A percentile compares a stretch with the other conserved stretches of the same genome.
Conservation (phyloP, 2,888 invertebrate genomes). For the Holacanthella duospinosa region DNA sequence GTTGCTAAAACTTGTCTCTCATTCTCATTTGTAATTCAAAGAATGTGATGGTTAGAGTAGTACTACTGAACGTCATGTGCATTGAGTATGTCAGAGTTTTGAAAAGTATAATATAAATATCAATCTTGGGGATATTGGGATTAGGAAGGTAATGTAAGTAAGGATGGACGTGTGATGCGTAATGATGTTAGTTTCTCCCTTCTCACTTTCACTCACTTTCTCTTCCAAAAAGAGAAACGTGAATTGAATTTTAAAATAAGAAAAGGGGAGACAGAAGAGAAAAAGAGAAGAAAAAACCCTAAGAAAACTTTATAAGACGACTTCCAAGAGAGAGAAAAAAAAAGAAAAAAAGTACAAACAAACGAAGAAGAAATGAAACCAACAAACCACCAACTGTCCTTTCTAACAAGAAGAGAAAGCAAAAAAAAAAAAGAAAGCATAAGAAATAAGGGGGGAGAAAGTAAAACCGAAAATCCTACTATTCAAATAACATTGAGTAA, state of each 20-base stretch:
- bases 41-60: no score
- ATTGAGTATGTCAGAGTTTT: no score
- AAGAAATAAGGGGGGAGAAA: no score
- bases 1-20: no score
- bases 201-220: background rate
- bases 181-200: background rate
- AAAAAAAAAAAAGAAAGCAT: no score
- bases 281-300: background rate
- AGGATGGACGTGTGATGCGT: background rate
- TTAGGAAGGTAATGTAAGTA: background rate
- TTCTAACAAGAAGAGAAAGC: no score
- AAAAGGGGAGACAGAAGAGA: background rate
- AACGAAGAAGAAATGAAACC: background rate
- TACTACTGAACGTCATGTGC: no score
- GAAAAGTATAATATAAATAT: conserved; percentile 2
- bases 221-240: background rate
- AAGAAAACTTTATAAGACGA: background rate
- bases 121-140: background rate
- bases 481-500: no score
- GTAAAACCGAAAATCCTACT: no score
- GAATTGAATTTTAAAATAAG: conserved; percentile 3
- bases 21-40: no score
- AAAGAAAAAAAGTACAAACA: no score
- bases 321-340: no score
- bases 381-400: background rate